Conservation (phyloP, 1,140 invertebrate genomes). For the Parapsyche elsis region DNA sequence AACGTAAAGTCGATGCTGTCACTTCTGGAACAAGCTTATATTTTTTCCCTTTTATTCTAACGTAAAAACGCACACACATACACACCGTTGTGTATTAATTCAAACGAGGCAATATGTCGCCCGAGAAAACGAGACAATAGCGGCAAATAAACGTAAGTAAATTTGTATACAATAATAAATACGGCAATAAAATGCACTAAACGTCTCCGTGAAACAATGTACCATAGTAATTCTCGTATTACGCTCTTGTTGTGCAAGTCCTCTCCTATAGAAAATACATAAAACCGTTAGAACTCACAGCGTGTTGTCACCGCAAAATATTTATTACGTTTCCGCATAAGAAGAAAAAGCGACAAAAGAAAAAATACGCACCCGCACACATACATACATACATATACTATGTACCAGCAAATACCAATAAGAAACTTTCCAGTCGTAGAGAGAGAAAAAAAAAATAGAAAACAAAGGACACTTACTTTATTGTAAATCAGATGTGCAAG, state of each 20-base stretch:
- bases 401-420: not conserved
- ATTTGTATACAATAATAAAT: not conserved
- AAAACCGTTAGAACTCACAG: constrained; percentile 52
- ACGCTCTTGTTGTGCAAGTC: constrained; percentile 33
- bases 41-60: constrained; percentile 42
- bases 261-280: constrained; percentile 31
- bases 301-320: constrained; percentile 49
- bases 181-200: constrained; percentile 9
- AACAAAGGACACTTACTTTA: constrained; percentile 20
- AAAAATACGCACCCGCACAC: constrained; percentile 4
- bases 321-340: constrained; percentile 49
- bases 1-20: constrained; percentile 54
- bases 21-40: constrained; percentile 45
- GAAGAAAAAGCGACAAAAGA: not conserved
- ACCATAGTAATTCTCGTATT: not conserved
- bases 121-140: not conserved
- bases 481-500: constrained; percentile 17
- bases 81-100: constrained; percentile 41
- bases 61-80: not conserved
- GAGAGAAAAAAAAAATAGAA: not conserved
- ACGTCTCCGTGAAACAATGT: not conserved
- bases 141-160: not conserved
- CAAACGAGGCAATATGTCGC: constrained; percentile 14
- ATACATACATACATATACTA: not conserved
- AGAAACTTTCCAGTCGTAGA: not conserved